A percentile compares a stretch with the other conserved stretches of the same genome.
phyloP scores from a whole-genome alignment of 2,888 invertebrate species.

The Trilocha varians region DNA sequence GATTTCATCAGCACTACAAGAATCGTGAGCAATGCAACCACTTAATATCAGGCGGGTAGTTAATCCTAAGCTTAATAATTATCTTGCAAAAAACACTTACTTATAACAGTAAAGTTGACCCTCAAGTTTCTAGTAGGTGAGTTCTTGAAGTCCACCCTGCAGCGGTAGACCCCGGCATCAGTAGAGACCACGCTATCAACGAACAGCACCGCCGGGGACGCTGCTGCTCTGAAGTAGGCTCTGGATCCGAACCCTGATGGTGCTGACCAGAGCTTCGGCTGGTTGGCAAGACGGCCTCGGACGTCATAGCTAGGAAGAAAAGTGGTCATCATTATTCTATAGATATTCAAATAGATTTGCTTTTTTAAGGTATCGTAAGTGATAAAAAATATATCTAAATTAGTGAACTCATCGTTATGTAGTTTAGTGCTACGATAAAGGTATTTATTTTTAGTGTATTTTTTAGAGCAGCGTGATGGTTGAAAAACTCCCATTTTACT shows the following conservation, averaged over 20 bases:
- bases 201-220: conserved; percentile 82
- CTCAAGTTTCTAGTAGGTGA: conserved; percentile 90
- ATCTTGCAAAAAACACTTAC: conserved; percentile 72
- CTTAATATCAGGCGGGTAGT: no score
- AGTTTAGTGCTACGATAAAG: no score
- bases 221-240: conserved; percentile 83
- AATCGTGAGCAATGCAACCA: no score
- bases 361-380: no score
- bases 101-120: conserved; percentile 90
- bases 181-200: conserved; percentile 81
- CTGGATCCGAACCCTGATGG: conserved; percentile 81
- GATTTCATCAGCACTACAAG: no score
- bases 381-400: no score
- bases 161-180: conserved; percentile 89
- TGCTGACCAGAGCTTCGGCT: conserved; percentile 89
- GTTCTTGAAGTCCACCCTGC: conserved; percentile 91
- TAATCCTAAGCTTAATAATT: neutral
- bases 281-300: conserved; percentile 79
- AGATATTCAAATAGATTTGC: no score
- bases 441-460: no score
- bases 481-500: no score
- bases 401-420: no score
- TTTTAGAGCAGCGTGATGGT: no score
- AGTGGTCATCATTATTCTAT: neutral
- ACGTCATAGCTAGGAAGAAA: conserved; percentile 78